Percentiles rank a stretch among this genome's conserved stretches.
phyloP scores from a whole-genome alignment of 2,797 vertebrate species.

The Pseudochaenichthys georgianus region DNA sequence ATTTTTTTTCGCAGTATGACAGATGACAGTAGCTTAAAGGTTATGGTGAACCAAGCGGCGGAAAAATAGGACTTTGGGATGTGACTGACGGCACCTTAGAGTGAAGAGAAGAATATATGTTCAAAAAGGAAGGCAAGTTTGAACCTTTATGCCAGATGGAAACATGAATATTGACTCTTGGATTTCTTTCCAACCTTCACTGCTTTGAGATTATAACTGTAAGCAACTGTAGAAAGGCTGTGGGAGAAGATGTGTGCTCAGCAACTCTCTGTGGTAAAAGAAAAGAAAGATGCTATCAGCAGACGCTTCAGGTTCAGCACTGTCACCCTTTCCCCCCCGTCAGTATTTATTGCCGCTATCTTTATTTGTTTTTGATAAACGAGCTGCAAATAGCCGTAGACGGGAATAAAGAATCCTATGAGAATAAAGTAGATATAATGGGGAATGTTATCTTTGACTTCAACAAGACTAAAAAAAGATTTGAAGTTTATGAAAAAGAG shows the following conservation, averaged over 20 bases:
- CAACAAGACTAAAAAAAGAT: slow-evolving; percentile 4
- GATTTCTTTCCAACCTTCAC: neutral
- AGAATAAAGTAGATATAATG: slow-evolving; percentile 45
- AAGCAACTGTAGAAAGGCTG: slow-evolving; percentile 4
- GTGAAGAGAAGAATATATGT: neutral
- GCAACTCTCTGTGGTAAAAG: slow-evolving; percentile 43
- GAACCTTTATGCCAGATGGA: neutral
- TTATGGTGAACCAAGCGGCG: neutral
- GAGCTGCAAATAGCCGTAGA: slow-evolving; percentile 56
- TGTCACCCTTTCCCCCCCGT: slow-evolving; percentile 31
- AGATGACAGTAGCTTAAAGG: slow-evolving; percentile 29
- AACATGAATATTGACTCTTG: neutral
- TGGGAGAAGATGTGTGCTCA: slow-evolving; percentile 32
- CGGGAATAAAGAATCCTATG: slow-evolving; percentile 39
- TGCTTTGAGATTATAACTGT: neutral
- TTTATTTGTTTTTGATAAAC: slow-evolving; percentile 54
- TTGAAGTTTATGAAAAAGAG: slow-evolving; percentile 45
- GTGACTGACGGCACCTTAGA: neutral
- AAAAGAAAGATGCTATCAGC: slow-evolving; percentile 37
- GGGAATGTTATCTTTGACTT: slow-evolving; percentile 47
- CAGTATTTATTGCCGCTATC: slow-evolving; percentile 32
- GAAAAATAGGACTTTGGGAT: neutral
- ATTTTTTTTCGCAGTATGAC: slow-evolving; percentile 26
- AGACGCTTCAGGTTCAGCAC: slow-evolving; percentile 44
- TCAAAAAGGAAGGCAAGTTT: neutral